Evolutionary conservation across 2,797 vertebrate genomes (phyloP).

Genomic region (Lutjanus campechanus): DNA sequence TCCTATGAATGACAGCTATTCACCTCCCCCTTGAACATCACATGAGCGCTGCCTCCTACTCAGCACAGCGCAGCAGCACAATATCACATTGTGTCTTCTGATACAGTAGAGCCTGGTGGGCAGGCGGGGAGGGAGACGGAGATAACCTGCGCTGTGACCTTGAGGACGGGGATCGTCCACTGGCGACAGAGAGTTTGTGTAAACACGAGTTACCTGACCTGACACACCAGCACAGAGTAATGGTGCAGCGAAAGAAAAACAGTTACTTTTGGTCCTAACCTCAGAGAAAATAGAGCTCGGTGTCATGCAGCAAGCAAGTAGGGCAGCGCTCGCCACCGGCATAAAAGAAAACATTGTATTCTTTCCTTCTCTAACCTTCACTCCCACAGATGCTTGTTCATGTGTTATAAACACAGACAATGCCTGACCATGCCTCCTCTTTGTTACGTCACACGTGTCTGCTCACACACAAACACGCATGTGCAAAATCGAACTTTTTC

Average conservation of each 20-base stretch:
- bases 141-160: conserved; percentile 67
- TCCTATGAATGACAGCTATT: conserved; percentile 81
- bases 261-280: conserved; percentile 13
- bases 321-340: conserved; percentile 27
- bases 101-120: conserved; percentile 64
- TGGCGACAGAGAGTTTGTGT: background rate
- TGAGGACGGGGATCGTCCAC: conserved; percentile 26
- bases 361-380: conserved; percentile 36
- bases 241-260: background rate
- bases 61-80: conserved; percentile 63
- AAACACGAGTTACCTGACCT: conserved; percentile 13
- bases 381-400: conserved; percentile 25
- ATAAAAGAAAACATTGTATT: background rate
- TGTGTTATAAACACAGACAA: conserved; percentile 49
- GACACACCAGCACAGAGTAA: background rate
- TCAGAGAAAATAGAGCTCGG: conserved; percentile 22
- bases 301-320: conserved; percentile 41
- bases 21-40: conserved; percentile 75
- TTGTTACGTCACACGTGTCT: conserved; percentile 2
- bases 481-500: background rate
- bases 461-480: background rate
- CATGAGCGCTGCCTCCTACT: conserved; percentile 81
- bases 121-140: conserved; percentile 24
- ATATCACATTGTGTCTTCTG: conserved; percentile 71
- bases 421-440: conserved; percentile 10